Conservation (phyloP, 2,113 vertebrate genomes). For the Crotalus horridus region DNA sequence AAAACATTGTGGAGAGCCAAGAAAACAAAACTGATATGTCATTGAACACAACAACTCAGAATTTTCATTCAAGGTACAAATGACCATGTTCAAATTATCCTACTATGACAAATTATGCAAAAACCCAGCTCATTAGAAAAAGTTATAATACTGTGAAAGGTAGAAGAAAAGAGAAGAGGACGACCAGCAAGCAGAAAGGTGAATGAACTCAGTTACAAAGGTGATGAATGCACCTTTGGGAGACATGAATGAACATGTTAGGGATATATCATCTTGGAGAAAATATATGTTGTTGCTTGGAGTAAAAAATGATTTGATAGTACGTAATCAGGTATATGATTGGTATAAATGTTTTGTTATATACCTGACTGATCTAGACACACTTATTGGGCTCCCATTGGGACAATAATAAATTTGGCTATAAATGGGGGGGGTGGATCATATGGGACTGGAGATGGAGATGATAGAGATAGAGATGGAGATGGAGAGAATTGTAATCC, state of each 20-base stretch:
- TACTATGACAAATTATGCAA: not conserved
- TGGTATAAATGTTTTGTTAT: not conserved
- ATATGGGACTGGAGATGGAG: not conserved
- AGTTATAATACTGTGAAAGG: not conserved
- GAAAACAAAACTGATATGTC: not conserved
- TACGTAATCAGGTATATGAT: too few species aligned
- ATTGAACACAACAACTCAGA: not conserved
- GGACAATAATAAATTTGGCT: not conserved
- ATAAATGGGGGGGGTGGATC: not conserved
- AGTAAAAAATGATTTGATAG: too few species aligned
- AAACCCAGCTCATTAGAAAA: not conserved
- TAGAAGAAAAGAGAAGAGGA: not conserved
- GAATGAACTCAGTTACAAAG: not conserved
- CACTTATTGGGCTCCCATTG: not conserved
- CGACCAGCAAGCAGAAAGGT: not conserved
- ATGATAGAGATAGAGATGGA: not conserved
- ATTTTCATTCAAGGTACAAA: not conserved
- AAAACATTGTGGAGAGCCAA: not conserved
- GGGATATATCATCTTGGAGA: not conserved
- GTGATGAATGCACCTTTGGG: not conserved
- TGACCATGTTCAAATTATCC: not conserved
- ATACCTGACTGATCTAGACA: not conserved
- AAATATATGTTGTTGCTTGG: not conserved
- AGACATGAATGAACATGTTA: not conserved
- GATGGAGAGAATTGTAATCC: not conserved